Evolutionary conservation across 2,797 vertebrate species (phyloP), one percentile per base, ranked within the genome.

Genomic region (Enteromius radiatus): DNA sequence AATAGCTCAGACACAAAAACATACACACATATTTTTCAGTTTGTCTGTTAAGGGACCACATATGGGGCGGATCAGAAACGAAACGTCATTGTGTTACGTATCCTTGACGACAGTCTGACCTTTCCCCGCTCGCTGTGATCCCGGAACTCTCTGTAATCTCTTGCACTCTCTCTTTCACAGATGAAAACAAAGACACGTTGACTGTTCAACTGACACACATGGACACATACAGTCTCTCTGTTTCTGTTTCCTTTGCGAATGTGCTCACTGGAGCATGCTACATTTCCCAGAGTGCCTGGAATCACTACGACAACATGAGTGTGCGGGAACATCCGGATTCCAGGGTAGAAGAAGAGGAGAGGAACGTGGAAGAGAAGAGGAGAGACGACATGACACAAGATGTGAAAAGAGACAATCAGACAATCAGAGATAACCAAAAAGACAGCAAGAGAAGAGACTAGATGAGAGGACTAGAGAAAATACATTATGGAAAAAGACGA

Each of bases 291-390:
- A 79, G 80, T 47, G 78, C 67, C 45, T n/a, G 52, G 47, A 82
- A 87, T 84, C 74, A 63, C 85, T 86, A 84, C 69, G 79, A 85
- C 85, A 87, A 87, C 85, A 86, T 9, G 23, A 83, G 67, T 41
- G 78, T 80, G 36, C n/a, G 26, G 63, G 73, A 83, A 65, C 76
- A 76, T 85, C 79, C 61, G 77, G 81, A 81, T 85, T 82, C 64
- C 78, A 61, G 17, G 80, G 38, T 6, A 68, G 68, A 84, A 45
- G 54, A 54, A 82, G 65, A 70, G 23, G 67, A 33, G 23, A 78
- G 56, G 36, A 79, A 81, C 45, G 64, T 41, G 15, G 14, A 76
- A 69, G 63, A 59, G 76, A 76, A 69, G 63, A 59, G 76, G 80
- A 59, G 36, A 77, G 26, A 77, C 1, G 3, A 77, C 31, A 45